phyloP scores from a whole-genome alignment of 2,888 invertebrate species.

The Oscheius onirici region DNA sequence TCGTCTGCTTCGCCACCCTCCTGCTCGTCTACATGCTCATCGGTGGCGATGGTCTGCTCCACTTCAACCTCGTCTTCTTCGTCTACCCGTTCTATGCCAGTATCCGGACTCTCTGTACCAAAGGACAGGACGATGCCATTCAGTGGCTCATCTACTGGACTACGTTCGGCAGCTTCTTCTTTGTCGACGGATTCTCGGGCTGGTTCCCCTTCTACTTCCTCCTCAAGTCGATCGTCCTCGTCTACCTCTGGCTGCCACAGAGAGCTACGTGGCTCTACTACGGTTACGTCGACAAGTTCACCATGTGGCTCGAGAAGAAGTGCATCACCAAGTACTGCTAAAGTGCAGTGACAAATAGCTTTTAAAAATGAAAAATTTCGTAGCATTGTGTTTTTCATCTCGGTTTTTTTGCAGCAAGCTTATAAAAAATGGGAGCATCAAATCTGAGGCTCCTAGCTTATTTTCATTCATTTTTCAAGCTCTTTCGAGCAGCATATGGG shows the following conservation, averaged over 20 bases:
- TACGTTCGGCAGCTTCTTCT: constrained; percentile 88
- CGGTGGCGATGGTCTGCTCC: constrained; percentile 90
- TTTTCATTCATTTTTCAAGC: too few species aligned
- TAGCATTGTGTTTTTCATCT: too few species aligned
- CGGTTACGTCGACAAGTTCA: too few species aligned
- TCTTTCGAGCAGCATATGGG: too few species aligned
- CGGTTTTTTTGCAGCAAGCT: too few species aligned
- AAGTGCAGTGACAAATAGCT: too few species aligned
- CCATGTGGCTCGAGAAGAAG: too few species aligned
- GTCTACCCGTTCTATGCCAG: constrained; percentile 88
- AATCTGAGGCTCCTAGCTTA: too few species aligned
- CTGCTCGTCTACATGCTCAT: constrained; percentile 88
- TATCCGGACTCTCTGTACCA: constrained; percentile 75
- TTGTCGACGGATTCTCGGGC: constrained; percentile 91
- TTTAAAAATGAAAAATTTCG: too few species aligned
- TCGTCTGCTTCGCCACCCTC: constrained; percentile 80
- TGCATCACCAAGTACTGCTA: too few species aligned
- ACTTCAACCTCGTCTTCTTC: constrained; percentile 93
- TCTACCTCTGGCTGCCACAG: constrained; percentile 74
- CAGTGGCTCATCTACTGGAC: constrained; percentile 99
- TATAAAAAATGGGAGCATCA: too few species aligned
- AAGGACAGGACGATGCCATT: constrained; percentile 72
- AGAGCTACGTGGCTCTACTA: too few species aligned
- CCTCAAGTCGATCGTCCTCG: constrained; percentile 73
- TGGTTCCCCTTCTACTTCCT: constrained; percentile 85